A percentile compares a stretch with the other conserved stretches of the same genome.
Evolutionary conservation across 2,888 invertebrate species (phyloP).

Genomic region (Meiosimyza platycephala): DNA sequence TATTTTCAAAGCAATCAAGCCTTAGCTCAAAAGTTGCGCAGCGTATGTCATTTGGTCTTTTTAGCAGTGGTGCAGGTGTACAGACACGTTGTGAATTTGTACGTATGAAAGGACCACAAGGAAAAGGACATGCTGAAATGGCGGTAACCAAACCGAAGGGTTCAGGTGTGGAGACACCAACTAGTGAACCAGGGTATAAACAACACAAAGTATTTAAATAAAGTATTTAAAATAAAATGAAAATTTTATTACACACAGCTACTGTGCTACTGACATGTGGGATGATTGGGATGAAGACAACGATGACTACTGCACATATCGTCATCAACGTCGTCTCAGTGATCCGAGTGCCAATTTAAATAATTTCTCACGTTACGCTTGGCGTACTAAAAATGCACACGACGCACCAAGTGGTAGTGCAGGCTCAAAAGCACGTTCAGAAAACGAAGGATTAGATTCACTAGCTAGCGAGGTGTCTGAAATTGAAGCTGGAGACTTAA

Average conservation of each 20-base stretch:
- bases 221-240: not conserved
- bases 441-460: constrained; percentile 90
- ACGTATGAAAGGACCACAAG: constrained; percentile 96
- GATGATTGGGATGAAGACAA: constrained; percentile 92
- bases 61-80: constrained; percentile 78
- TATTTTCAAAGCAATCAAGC: constrained; percentile 79
- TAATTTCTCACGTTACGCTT: constrained; percentile 84
- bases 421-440: constrained; percentile 85
- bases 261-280: constrained; percentile 88
- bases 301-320: constrained; percentile 84
- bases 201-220: not conserved
- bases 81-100: constrained; percentile 95
- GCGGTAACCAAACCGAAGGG: constrained; percentile 93
- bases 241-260: constrained; percentile 55
- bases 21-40: constrained; percentile 94
- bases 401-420: constrained; percentile 74
- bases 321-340: constrained; percentile 83
- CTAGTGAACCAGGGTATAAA: constrained; percentile 82
- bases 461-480: constrained; percentile 87
- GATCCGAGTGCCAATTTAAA: constrained; percentile 93
- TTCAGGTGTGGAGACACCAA: constrained; percentile 94
- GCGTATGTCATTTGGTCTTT: constrained; percentile 93
- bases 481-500: constrained; percentile 92
- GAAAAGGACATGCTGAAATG: constrained; percentile 98
- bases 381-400: constrained; percentile 73